Conservation (phyloP, 1,140 invertebrate species). For the Pseudobourletiella spinata region DNA sequence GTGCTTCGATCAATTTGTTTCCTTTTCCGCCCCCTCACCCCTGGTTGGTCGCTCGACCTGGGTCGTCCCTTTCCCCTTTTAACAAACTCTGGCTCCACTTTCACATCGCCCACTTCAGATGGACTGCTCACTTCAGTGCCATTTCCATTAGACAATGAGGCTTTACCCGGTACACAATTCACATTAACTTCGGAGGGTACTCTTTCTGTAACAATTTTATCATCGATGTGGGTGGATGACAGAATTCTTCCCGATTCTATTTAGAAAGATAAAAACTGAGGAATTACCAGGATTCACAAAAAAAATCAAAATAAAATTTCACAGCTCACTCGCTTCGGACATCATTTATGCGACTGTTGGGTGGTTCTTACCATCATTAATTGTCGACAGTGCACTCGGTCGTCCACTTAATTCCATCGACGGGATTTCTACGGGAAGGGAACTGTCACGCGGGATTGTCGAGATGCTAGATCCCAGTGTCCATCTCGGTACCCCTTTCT, state of each 20-base stretch:
- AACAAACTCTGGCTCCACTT: no score
- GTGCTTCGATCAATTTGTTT: not conserved
- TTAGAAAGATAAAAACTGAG: not conserved
- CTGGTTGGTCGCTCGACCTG: no score
- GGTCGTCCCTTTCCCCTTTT: no score
- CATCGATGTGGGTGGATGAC: not conserved
- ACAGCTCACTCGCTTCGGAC: no score
- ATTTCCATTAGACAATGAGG: not conserved
- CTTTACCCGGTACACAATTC: not conserved
- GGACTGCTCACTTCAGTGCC: not conserved
- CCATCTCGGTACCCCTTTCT: not conserved
- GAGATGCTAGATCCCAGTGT: not conserved
- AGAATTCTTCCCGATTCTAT: not conserved
- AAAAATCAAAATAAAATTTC: not conserved
- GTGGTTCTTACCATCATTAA: no score
- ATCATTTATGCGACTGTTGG: no score
- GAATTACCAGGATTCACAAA: not conserved
- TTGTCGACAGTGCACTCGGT: no score
- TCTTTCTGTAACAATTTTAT: not conserved
- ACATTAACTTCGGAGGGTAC: not conserved
- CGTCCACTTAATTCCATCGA: no score
- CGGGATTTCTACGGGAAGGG: no score
- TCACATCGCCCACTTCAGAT: no score
- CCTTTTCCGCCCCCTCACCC: not conserved
- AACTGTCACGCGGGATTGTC: not conserved